Conservation (phyloP, 2,113 vertebrate genomes). For the Mesocricetus auratus region DNA sequence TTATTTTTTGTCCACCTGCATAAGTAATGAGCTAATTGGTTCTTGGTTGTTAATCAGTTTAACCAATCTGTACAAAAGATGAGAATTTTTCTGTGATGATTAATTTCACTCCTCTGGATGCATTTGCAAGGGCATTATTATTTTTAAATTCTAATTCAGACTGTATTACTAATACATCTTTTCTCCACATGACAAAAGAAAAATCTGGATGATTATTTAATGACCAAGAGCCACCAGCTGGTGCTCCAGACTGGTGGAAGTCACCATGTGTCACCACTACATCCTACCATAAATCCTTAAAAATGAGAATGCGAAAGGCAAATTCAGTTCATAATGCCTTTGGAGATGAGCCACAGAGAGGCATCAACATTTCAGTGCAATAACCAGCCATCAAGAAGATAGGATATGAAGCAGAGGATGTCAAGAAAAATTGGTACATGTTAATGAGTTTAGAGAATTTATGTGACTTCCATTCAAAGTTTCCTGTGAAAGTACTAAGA, state of each 20-base stretch:
- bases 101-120: constrained; percentile 56
- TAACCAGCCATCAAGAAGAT: constrained; percentile 68
- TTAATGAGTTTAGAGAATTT: constrained; percentile 73
- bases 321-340: constrained; percentile 64
- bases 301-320: constrained; percentile 70
- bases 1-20: constrained; percentile 12
- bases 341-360: constrained; percentile 77
- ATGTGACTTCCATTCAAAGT: constrained; percentile 63
- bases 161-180: constrained; percentile 65
- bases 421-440: constrained; percentile 62
- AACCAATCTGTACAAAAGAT: constrained; percentile 52
- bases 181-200: constrained; percentile 70
- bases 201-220: constrained; percentile 75
- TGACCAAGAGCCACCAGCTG: constrained; percentile 73
- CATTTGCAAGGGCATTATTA: constrained; percentile 45
- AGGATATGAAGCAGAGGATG: constrained; percentile 61
- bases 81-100: constrained; percentile 48
- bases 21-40: constrained; percentile 34
- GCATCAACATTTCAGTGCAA: constrained; percentile 46
- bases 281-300: constrained; percentile 73
- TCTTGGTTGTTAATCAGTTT: constrained; percentile 68
- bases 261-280: constrained; percentile 75
- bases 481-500: constrained; percentile 41
- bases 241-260: constrained; percentile 67
- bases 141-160: constrained; percentile 69